Evolutionary conservation across 2,888 invertebrate species (phyloP).

Genomic region (Hypsopygia costalis): DNA sequence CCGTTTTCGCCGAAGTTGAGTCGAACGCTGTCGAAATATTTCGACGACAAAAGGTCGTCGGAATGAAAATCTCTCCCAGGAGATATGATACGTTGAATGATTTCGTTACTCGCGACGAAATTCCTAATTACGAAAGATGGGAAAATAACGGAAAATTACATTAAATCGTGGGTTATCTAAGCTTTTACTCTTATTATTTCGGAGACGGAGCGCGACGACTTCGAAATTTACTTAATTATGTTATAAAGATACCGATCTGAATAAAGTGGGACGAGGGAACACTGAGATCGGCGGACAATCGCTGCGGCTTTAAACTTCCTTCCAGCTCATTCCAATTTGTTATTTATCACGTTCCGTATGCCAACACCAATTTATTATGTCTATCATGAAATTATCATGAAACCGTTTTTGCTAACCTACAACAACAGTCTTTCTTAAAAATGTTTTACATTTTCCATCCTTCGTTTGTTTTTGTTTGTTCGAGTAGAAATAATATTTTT

Average conservation of each 20-base stretch:
- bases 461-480: too few relatives aligned
- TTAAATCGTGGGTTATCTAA: conserved; percentile 57
- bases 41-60: conserved; percentile 25
- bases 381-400: too few relatives aligned
- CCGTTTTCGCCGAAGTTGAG: conserved; percentile 24
- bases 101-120: conserved; percentile 40
- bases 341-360: conserved; percentile 7
- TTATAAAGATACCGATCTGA: conserved; percentile 63
- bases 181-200: conserved; percentile 59
- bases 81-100: conserved; percentile 36
- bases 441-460: too few relatives aligned
- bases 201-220: conserved; percentile 50
- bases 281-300: conserved; percentile 37
- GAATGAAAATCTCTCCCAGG: conserved; percentile 28
- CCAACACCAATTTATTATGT: neutral
- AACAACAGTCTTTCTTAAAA: too few relatives aligned
- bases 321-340: conserved; percentile 18
- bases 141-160: conserved; percentile 54
- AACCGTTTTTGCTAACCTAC: too few relatives aligned
- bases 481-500: too few relatives aligned
- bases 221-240: conserved; percentile 67
- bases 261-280: conserved; percentile 42
- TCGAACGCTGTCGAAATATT: conserved; percentile 28
- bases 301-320: conserved; percentile 24
- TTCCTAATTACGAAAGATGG: conserved; percentile 49